Evolutionary conservation across 2,113 vertebrate species (phyloP), one percentile per base, ranked within the genome.

Genomic region (Vulpes ferrilata): DNA sequence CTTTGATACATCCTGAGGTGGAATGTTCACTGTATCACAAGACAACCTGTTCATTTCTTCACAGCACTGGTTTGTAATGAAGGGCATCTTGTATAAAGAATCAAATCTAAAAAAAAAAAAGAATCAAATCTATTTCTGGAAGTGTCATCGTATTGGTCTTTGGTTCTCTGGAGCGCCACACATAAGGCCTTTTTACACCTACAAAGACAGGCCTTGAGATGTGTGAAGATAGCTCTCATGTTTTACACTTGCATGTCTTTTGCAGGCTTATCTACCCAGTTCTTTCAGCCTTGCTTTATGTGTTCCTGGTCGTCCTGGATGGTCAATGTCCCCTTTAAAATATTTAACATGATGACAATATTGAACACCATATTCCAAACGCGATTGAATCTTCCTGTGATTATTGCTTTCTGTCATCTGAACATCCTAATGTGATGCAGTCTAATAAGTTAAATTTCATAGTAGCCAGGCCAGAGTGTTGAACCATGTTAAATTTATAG

Each of bases 161-260:
- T 43, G 8, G 38, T 76, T 88, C 88, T 95, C 74, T 95, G 80
- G 80, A 80, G 22, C 27, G 27, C 11, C 3, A 71, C 19, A 76
- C 62, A 59, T 38, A 9, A 30, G 55, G 59, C 3, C 57, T 84
- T 88, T 92, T 89, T 85, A 76, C 27, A 92, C 32, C 64, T 73
- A 32, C 5, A 43, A 5, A 35, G 30, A 51, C 7, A 84, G 64
- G 76, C 53, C 93, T 95, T 81, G 12, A 78, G 25, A 90, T 65
- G 57, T 71, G 80, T 73, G 95, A 96, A 84, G 93, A 23, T 25
- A 55, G 48, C 43, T n/a, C 1, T 71, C 19, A 7, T 55, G 81
- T 25, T 92, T 94, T 53, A 62, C 16, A 88, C 73, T 79, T 69
- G 65, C 62, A 83, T 97, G 23, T 74, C 82, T 96, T 90, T 95